These are phyloP conservation scores for Halyomorpha halys DNA, from an alignment of 1,140 invertebrate genomes.

Conservation along the genomic window DNA sequence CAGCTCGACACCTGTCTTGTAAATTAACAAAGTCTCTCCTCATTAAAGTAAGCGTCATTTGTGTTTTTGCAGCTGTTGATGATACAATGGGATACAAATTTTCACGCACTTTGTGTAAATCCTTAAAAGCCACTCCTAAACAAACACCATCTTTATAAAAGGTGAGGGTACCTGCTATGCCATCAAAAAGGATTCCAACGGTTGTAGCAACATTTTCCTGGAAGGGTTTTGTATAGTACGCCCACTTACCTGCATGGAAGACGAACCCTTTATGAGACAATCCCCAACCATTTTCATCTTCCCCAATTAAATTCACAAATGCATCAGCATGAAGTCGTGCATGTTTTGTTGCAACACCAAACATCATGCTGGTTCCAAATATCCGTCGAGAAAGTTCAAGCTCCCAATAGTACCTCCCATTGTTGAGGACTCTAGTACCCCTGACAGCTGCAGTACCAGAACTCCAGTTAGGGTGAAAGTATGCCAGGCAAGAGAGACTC, in stretches of 20 bases:
- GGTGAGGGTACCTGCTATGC: constrained; percentile 54
- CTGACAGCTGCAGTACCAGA: constrained; percentile 60
- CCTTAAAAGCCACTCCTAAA: constrained; percentile 46
- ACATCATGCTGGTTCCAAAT: constrained; percentile 70
- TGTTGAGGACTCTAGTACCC: constrained; percentile 51
- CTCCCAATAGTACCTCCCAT: constrained; percentile 57
- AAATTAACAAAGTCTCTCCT: constrained; percentile 52
- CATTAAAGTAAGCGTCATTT: constrained; percentile 50
- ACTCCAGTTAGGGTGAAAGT: constrained; percentile 67
- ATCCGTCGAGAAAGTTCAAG: constrained; percentile 51
- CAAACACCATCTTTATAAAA: constrained; percentile 59
- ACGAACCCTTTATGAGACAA: constrained; percentile 61
- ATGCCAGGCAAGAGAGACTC: constrained; percentile 42
- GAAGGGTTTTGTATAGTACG: constrained; percentile 55
- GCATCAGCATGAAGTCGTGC: constrained; percentile 52
- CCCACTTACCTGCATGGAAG: constrained; percentile 53
- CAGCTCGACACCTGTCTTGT: constrained; percentile 50
- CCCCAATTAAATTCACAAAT: constrained; percentile 59
- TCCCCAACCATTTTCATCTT: constrained; percentile 60
- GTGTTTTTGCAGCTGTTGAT: constrained; percentile 64
- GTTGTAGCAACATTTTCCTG: constrained; percentile 54
- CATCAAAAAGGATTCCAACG: constrained; percentile 57
- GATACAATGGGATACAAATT: constrained; percentile 58
- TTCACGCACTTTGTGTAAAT: constrained; percentile 43
- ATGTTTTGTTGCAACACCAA: constrained; percentile 54